These are phyloP conservation scores for Sebastes diploproa DNA, from an alignment of 2,797 vertebrate species.

Conservation along the genomic window DNA sequence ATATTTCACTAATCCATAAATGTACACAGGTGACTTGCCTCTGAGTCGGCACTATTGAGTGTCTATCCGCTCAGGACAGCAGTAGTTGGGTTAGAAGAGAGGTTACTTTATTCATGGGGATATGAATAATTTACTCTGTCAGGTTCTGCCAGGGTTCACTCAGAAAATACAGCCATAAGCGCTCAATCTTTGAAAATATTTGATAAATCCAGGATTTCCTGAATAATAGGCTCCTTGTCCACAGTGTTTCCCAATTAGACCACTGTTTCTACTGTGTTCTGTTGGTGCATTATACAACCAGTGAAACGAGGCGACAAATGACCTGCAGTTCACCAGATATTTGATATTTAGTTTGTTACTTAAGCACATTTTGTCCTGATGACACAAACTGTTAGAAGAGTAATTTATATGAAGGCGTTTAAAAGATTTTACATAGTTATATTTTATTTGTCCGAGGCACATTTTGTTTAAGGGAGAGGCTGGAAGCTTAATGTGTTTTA, in stretches of 20 bases:
- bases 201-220: slow-evolving; percentile 73
- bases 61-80: slow-evolving; percentile 20
- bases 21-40: slow-evolving; percentile 20
- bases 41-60: slow-evolving; percentile 13
- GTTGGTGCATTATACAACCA: slow-evolving; percentile 32
- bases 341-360: slow-evolving; percentile 1
- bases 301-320: neutral
- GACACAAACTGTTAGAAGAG: neutral
- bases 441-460: neutral
- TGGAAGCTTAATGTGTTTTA: slow-evolving; percentile 18
- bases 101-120: slow-evolving; percentile 45
- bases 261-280: neutral
- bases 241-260: slow-evolving; percentile 1
- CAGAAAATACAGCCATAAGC: slow-evolving; percentile 42
- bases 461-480: neutral
- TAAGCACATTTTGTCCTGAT: neutral
- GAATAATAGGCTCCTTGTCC: slow-evolving; percentile 66
- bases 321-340: neutral
- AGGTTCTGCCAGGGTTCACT: slow-evolving; percentile 44
- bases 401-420: neutral
- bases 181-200: slow-evolving; percentile 70
- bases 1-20: slow-evolving; percentile 22
- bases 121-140: slow-evolving; percentile 52
- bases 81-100: neutral
- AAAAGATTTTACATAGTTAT: neutral